Percentiles rank a stretch among this genome's conserved stretches.
Conservation (phyloP, 2,113 vertebrate genomes). For the Tinamus guttatus region DNA sequence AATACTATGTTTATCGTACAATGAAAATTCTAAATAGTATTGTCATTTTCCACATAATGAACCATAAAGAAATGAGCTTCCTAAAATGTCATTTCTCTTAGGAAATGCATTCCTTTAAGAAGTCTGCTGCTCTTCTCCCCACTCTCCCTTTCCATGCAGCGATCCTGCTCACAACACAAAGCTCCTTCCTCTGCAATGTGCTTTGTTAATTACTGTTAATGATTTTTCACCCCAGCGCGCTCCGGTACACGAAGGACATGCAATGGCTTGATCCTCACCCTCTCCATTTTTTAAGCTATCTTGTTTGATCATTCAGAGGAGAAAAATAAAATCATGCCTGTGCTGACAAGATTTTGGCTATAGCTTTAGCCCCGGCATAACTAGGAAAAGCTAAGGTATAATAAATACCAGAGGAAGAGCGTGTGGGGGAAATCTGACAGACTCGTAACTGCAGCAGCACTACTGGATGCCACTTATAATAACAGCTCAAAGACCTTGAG, state of each 20-base stretch:
- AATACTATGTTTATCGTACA: background rate
- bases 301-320: background rate
- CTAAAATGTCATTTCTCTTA: background rate
- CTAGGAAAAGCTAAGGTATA: background rate
- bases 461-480: conserved; percentile 61
- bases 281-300: background rate
- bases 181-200: background rate
- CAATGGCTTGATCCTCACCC: background rate
- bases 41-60: background rate
- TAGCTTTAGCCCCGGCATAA: background rate
- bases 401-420: conserved; percentile 20
- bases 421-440: conserved; percentile 24
- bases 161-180: background rate
- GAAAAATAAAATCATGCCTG: background rate
- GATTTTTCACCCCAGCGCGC: background rate
- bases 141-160: background rate
- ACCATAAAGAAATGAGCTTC: background rate
- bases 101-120: background rate
- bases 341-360: background rate
- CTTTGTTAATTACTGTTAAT: background rate
- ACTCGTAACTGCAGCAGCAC: conserved; percentile 51
- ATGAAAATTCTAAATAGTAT: background rate
- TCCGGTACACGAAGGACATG: background rate
- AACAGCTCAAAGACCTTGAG: conserved; percentile 73
- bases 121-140: background rate